A percentile compares a stretch with the other conserved stretches of the same genome.
Evolutionary conservation across 1,140 invertebrate species (phyloP).

Genomic region (Drosophila pallidifrons): DNA sequence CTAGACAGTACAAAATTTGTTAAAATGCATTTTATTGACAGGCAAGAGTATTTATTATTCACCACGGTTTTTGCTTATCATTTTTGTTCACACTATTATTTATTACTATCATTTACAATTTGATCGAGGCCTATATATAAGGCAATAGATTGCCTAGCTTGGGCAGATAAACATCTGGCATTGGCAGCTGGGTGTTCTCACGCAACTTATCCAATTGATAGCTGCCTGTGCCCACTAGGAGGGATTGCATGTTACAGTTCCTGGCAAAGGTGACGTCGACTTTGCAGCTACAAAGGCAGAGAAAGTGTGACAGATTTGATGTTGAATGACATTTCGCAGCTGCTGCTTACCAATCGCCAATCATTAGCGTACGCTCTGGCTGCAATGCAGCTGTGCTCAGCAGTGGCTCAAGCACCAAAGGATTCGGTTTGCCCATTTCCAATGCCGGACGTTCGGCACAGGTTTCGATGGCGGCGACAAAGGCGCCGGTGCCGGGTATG

Average conservation of each 20-base stretch:
- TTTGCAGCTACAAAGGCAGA: constrained; percentile 88
- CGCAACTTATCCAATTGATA: constrained; percentile 86
- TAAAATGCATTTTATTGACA: neutral
- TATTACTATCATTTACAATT: constrained; percentile 13
- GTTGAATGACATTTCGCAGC: constrained; percentile 5
- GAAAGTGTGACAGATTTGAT: neutral
- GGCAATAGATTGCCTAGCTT: constrained; percentile 88
- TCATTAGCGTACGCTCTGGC: constrained; percentile 94
- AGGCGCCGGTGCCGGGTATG: constrained; percentile 91
- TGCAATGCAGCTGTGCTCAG: constrained; percentile 87
- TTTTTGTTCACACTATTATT: neutral
- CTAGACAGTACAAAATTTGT: too few species aligned
- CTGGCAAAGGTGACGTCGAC: constrained; percentile 96
- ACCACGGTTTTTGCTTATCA: neutral
- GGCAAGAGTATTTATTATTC: neutral
- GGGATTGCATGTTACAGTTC: constrained; percentile 92
- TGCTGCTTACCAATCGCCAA: constrained; percentile 92
- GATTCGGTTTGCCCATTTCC: constrained; percentile 93
- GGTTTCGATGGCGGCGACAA: constrained; percentile 93
- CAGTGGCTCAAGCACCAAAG: constrained; percentile 72
- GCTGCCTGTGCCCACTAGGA: constrained; percentile 94
- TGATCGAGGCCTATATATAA: constrained; percentile 34
- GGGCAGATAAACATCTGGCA: constrained; percentile 91
- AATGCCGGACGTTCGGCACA: constrained; percentile 91
- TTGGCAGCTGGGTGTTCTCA: constrained; percentile 40